Base-by-base conservation (phyloP, 2,113 vertebrate genomes). In the Nesogale talazaci region DNA sequence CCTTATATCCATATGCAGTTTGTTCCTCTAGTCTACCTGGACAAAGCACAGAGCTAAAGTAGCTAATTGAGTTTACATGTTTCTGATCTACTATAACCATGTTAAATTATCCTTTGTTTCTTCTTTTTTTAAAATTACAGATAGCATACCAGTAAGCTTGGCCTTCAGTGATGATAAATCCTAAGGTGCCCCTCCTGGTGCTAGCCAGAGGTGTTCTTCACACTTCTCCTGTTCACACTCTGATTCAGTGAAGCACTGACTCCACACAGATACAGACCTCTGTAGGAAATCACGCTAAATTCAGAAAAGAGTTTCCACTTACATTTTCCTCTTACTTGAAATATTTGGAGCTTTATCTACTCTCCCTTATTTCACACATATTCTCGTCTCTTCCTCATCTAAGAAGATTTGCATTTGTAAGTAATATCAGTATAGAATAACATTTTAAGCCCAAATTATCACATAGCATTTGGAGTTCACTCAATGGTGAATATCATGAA, bases 321-420 rank as follows among this genome's bases (percentile, higher is more conserved):
- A 38, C 9, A 23, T 88, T 67, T 83, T 83, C 65, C 15, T 42
- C 23, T 19, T 16, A 23, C 23, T 67, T 81, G n/a, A 92, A 88
- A 46, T 2, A 29, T 94, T 77, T 69, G 16, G 1, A 80, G 42
- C 89, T 94, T 89, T 52, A 75, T 83, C 61, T 92, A 6, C 65
- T 94, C 89, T 81, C 4, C 38, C 70, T 84, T 67, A 88, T 83
- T 86, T 88, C 17, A 42, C 16, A 38, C 34, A 22, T 75, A 16
- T 69, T 83, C 31, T 89, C 91, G 83, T 31, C 65, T 89, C 31
- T n/a, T 87, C 31, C n/a, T 52, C 14, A 80, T 94, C 78, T 76
- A 84, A 88, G 88, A 38, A 40, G 40, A 86, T 7, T 82, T 36
- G 19, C 23, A 23, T 38, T 38, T 84, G 59, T 86, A 81, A 92